Conservation (phyloP, 2,888 invertebrate species). For the Epistrophe grossulariae region DNA sequence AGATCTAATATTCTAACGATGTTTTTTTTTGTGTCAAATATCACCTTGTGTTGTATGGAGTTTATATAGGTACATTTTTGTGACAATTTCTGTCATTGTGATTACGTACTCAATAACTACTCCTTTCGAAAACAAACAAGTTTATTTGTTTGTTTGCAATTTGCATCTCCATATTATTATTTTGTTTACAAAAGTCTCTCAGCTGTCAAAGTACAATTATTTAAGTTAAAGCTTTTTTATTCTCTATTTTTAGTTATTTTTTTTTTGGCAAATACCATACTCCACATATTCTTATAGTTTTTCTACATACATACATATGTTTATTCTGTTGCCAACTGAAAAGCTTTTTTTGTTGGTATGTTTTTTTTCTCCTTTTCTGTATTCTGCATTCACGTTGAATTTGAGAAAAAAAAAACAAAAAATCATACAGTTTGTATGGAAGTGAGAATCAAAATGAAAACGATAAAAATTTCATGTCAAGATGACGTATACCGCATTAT, state of each 20-base stretch:
- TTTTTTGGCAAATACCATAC: background rate
- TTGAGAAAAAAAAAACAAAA: background rate
- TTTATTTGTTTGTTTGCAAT: background rate
- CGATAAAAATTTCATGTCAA: background rate
- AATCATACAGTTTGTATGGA: background rate
- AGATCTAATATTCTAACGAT: background rate
- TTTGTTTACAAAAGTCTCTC: background rate
- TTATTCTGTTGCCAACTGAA: constrained; percentile 2
- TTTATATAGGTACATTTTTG: background rate
- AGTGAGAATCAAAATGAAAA: constrained; percentile 1
- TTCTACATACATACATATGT: background rate
- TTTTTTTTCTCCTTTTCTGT: background rate
- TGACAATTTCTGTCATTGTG: background rate
- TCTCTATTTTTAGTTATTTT: background rate
- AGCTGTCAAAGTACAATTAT: background rate
- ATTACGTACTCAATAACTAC: background rate
- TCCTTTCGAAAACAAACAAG: background rate
- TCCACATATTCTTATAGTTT: background rate
- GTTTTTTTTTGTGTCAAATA: background rate
- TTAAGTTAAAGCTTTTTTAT: background rate
- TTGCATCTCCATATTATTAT: background rate
- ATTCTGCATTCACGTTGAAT: background rate
- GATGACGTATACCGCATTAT: background rate
- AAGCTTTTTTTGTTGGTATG: background rate
- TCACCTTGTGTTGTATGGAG: background rate